Evolutionary conservation across 2,113 vertebrate genomes (phyloP).

Genomic region (Hemiscyllium ocellatum): DNA sequence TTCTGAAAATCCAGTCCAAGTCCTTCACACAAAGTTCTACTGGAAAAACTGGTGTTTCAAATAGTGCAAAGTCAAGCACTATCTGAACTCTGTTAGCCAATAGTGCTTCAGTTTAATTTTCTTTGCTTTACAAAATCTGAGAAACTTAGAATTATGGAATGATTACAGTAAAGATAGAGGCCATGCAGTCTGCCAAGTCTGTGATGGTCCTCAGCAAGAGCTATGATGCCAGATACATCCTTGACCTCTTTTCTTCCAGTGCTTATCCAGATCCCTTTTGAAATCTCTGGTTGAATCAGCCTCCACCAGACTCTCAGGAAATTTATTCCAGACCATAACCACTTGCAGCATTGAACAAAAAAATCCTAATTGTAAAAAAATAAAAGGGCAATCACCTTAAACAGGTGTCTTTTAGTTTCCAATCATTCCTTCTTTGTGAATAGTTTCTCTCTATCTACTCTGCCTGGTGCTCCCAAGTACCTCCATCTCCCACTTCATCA

Average conservation of each 20-base stretch:
- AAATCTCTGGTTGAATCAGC: neutral
- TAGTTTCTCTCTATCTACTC: neutral
- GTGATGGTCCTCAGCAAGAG: neutral
- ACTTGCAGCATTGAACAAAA: neutral
- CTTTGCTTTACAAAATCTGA: neutral
- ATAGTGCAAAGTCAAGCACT: neutral
- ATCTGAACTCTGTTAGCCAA: neutral
- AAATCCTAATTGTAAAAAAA: no score
- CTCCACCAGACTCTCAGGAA: neutral
- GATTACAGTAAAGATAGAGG: neutral
- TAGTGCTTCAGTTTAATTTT: neutral
- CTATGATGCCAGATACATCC: neutral
- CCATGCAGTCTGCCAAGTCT: neutral
- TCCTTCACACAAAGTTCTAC: neutral
- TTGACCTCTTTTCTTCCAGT: neutral
- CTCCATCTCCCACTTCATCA: no score
- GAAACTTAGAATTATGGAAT: neutral
- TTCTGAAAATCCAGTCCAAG: neutral
- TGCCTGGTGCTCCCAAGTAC: neutral
- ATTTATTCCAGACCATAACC: neutral
- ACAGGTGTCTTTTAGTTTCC: neutral
- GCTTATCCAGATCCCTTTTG: neutral
- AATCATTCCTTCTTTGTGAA: neutral
- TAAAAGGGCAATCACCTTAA: neutral
- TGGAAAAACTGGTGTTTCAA: neutral